Conservation (phyloP, 2,888 invertebrate species). For the Hypsopygia costalis region DNA sequence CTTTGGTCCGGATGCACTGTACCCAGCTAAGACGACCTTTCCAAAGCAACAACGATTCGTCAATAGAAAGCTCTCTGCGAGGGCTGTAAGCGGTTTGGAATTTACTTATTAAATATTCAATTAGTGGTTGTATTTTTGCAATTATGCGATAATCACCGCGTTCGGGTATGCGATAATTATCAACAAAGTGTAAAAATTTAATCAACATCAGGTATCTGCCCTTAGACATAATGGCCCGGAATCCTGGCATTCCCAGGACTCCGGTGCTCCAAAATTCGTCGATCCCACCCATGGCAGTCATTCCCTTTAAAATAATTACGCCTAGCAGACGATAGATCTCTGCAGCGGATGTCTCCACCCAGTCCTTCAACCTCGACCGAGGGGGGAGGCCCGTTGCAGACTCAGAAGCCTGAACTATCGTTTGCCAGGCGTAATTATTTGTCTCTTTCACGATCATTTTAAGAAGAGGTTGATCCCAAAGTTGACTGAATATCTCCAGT, state of each 20-base stretch:
- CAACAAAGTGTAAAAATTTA: slow-evolving; percentile 18
- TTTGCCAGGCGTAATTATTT: too few species aligned
- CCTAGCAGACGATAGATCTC: too few species aligned
- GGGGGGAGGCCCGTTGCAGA: too few species aligned
- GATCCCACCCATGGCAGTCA: slow-evolving; percentile 3
- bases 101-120: slow-evolving; percentile 13
- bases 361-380: too few species aligned
- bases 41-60: slow-evolving; percentile 28
- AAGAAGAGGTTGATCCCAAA: too few species aligned
- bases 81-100: slow-evolving; percentile 12
- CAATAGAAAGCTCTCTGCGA: slow-evolving; percentile 13
- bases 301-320: slow-evolving; percentile 11
- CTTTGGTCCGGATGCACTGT: slow-evolving; percentile 31
- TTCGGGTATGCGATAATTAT: slow-evolving; percentile 8
- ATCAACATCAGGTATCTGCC: slow-evolving; percentile 11
- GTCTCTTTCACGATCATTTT: too few species aligned
- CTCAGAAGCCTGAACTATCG: too few species aligned
- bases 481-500: too few species aligned
- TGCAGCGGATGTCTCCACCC: too few species aligned
- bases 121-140: slow-evolving; percentile 14
- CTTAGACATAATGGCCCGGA: slow-evolving; percentile 12
- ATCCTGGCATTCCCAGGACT: slow-evolving; percentile 13
- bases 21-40: slow-evolving; percentile 25
- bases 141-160: slow-evolving; percentile 7
- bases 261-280: slow-evolving; percentile 18